Conservation (phyloP, 2,113 vertebrate species). For the Turdus rufiventris region DNA sequence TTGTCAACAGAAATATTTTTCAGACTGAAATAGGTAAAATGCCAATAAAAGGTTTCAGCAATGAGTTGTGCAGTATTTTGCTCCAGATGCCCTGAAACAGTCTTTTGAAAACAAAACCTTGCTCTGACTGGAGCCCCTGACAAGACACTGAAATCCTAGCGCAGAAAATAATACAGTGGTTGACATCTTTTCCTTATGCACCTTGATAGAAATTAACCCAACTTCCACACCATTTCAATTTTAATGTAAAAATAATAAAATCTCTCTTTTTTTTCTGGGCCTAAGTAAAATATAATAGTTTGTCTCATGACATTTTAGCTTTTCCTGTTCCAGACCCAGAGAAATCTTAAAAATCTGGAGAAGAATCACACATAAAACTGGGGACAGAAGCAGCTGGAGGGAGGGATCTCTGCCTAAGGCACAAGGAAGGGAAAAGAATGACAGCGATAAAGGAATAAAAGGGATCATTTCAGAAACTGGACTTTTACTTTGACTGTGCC, state of each 20-base stretch:
- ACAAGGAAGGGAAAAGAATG: neutral
- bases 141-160: neutral
- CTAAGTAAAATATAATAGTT: neutral
- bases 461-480: neutral
- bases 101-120: neutral
- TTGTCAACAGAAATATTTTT: neutral
- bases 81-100: neutral
- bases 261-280: accelerated
- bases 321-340: neutral
- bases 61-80: neutral
- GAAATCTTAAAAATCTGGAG: neutral
- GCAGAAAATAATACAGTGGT: neutral
- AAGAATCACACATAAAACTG: neutral
- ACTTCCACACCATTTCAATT: neutral
- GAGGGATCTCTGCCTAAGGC: neutral
- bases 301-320: neutral
- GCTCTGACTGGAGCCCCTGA: neutral
- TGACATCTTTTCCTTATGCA: neutral
- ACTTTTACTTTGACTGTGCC: accelerated
- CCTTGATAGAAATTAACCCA: neutral
- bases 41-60: neutral
- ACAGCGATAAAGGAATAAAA: neutral
- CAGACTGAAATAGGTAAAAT: neutral
- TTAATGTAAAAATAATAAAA: neutral
- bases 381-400: neutral